phyloP scores from a whole-genome alignment of 35 echinoderm and acorn worm genomes.

The Eucidaris tribuloides region DNA sequence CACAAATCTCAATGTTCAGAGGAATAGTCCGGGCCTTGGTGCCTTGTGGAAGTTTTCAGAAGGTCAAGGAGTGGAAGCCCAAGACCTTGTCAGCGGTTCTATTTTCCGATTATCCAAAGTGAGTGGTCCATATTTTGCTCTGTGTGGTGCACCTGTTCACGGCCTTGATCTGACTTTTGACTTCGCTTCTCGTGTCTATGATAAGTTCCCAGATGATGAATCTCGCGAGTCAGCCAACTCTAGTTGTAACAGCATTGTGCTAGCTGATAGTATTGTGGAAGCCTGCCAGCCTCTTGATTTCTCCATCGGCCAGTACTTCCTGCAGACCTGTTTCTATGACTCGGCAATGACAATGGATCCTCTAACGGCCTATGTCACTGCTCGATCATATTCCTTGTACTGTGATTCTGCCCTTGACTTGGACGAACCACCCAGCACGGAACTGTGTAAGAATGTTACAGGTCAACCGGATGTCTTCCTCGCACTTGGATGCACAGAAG shows the following conservation, averaged over 20 bases:
- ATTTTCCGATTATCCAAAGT: slow-evolving; percentile 28
- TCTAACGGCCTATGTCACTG: neutral
- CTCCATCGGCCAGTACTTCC: slow-evolving; percentile 43
- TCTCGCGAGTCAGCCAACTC: slow-evolving; percentile 33
- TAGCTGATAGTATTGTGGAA: slow-evolving; percentile 17
- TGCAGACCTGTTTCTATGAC: slow-evolving; percentile 67
- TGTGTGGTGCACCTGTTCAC: slow-evolving; percentile 44
- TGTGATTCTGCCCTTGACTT: slow-evolving; percentile 58
- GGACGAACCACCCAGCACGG: neutral
- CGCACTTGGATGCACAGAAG: slow-evolving; percentile 57
- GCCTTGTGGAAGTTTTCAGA: slow-evolving; percentile 78
- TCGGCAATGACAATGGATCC: slow-evolving; percentile 10
- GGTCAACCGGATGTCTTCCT: slow-evolving; percentile 24
- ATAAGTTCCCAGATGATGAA: slow-evolving; percentile 32
- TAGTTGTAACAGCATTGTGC: slow-evolving; percentile 37
- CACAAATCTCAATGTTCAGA: slow-evolving; percentile 50
- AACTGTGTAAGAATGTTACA: slow-evolving; percentile 53
- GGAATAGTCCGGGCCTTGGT: slow-evolving; percentile 13
- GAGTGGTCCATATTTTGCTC: slow-evolving; percentile 45
- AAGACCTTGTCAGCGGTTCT: slow-evolving; percentile 35
- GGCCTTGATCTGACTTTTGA: slow-evolving; percentile 10
- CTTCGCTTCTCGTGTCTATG: slow-evolving; percentile 37
- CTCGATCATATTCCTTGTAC: slow-evolving; percentile 40
- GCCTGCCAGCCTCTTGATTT: slow-evolving; percentile 56
- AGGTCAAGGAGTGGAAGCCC: slow-evolving; percentile 29